Conservation (phyloP, 2,888 invertebrate species). For the Cheilosia pagana region DNA sequence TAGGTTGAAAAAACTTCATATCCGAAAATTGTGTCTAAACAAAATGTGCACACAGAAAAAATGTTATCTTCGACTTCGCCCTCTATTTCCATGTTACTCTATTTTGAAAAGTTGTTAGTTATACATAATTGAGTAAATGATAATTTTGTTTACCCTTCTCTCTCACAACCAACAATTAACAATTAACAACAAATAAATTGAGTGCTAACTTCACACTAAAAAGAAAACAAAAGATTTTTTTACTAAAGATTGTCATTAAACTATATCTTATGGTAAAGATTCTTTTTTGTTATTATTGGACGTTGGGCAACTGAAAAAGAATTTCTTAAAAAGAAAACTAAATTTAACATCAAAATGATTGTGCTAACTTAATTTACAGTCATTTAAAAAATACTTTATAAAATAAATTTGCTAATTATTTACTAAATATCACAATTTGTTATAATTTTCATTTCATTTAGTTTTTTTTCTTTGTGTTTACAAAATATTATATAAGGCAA, state of each 20-base stretch:
- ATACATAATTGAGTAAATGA: too few relatives aligned
- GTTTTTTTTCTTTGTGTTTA: constrained; percentile 72
- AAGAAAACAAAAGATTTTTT: neutral
- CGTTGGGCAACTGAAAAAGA: constrained; percentile 27
- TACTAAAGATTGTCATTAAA: constrained; percentile 58
- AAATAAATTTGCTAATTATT: constrained; percentile 68
- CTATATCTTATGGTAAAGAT: neutral
- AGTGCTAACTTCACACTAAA: neutral
- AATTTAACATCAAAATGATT: constrained; percentile 51
- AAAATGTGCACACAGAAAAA: too few relatives aligned
- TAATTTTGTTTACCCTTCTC: too few relatives aligned
- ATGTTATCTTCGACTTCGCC: too few relatives aligned
- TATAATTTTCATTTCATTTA: constrained; percentile 13
- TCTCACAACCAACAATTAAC: too few relatives aligned
- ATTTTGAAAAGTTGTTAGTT: too few relatives aligned
- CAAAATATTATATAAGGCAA: constrained; percentile 76
- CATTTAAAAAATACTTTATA: constrained; percentile 27
- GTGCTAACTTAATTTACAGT: constrained; percentile 53
- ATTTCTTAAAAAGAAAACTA: neutral
- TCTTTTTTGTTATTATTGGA: neutral
- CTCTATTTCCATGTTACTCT: too few relatives aligned
- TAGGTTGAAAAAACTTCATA: too few relatives aligned
- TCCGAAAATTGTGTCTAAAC: too few relatives aligned
- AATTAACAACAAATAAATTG: too few relatives aligned
- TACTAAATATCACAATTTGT: constrained; percentile 72